Percentiles rank a stretch among this genome's conserved stretches.
phyloP scores from a whole-genome alignment of 2,797 vertebrate genomes.

The Lerista edwardsae region DNA sequence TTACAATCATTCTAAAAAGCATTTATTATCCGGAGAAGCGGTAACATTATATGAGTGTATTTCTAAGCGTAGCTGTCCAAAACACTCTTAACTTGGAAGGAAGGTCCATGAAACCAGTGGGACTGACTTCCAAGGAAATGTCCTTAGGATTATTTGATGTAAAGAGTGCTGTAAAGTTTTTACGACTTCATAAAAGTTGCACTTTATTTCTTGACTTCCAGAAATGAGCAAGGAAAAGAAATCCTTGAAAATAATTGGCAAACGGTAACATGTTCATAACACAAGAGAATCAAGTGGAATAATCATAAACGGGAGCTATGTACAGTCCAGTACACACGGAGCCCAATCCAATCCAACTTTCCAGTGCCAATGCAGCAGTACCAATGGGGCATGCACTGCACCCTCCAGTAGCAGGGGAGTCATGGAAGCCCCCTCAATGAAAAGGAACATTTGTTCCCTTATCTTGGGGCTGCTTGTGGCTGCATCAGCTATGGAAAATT shows the following conservation, averaged over 20 bases:
- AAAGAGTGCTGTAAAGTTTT: neutral
- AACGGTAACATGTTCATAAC: neutral
- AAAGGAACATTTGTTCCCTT: no score
- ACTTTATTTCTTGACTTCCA: neutral
- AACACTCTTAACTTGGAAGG: neutral
- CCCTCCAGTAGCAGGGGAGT: no score
- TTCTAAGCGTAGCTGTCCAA: neutral
- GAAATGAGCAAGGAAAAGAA: neutral
- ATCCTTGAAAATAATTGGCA: neutral
- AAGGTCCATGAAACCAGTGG: neutral
- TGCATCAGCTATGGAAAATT: no score
- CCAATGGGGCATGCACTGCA: no score
- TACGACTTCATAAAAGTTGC: neutral
- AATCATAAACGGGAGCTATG: neutral
- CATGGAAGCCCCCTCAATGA: no score
- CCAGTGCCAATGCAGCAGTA: no score
- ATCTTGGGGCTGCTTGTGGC: no score
- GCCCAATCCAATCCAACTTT: no score
- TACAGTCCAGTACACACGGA: neutral
- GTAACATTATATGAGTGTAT: no score
- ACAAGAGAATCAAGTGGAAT: neutral
- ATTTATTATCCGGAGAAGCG: neutral
- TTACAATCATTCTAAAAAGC: slow-evolving; percentile 14
- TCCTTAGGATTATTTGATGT: neutral
- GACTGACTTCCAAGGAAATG: neutral